phyloP scores from a whole-genome alignment of 2,888 invertebrate genomes.

The Aphodius sticticus region DNA sequence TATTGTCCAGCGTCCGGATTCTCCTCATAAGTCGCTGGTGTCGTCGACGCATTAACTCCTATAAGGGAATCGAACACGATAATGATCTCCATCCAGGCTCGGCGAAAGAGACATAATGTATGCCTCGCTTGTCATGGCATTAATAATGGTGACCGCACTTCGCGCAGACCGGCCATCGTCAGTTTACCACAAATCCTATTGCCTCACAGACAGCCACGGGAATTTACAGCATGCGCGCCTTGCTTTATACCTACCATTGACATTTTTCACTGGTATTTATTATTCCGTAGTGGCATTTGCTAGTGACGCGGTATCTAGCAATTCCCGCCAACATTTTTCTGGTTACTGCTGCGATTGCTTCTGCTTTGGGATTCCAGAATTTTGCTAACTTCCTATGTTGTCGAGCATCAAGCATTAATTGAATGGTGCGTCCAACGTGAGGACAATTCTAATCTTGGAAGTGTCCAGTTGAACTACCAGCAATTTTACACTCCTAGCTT shows the following conservation, averaged over 20 bases:
- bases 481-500: too few relatives aligned
- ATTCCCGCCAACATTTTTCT: too few relatives aligned
- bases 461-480: too few relatives aligned
- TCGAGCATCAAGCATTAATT: too few relatives aligned
- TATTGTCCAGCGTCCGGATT: conserved; percentile 31
- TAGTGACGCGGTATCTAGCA: background rate
- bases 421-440: too few relatives aligned
- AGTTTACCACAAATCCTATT: conserved; percentile 4
- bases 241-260: background rate
- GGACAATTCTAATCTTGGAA: too few relatives aligned
- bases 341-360: too few relatives aligned
- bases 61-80: conserved; percentile 24
- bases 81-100: conserved; percentile 17
- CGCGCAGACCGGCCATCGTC: background rate
- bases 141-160: conserved; percentile 17
- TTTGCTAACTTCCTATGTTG: too few relatives aligned
- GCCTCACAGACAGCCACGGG: background rate
- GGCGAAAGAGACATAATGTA: conserved; percentile 26
- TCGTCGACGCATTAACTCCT: conserved; percentile 22
- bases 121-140: conserved; percentile 19
- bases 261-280: background rate
- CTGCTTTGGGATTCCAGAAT: too few relatives aligned
- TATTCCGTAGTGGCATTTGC: background rate
- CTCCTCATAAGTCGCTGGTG: conserved; percentile 30
- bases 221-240: background rate